Evolutionary conservation across 2,797 vertebrate species (phyloP).

Genomic region (Propithecus perrieri): DNA sequence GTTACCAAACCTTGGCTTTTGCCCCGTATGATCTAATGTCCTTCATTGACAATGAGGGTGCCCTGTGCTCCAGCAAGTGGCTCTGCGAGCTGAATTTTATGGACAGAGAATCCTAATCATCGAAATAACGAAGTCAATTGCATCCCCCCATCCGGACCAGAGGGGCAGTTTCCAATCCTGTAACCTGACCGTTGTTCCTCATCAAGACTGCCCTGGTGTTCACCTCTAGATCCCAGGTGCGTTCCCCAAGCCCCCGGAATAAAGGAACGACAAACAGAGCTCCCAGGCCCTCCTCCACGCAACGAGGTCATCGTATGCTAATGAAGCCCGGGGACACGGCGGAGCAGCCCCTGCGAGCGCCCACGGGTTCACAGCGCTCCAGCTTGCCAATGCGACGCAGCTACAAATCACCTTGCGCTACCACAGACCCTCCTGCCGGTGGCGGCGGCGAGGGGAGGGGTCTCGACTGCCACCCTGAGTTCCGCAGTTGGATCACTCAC

Average conservation of each 20-base stretch:
- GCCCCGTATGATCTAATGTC: background rate
- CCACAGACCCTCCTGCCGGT: background rate
- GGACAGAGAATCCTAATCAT: background rate
- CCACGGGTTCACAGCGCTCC: background rate
- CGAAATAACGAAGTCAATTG: background rate
- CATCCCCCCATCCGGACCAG: background rate
- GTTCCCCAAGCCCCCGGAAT: background rate
- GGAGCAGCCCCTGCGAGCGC: background rate
- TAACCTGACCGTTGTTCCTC: background rate
- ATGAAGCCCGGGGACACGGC: background rate
- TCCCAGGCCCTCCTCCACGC: background rate
- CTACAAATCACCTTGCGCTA: background rate
- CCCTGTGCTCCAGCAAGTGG: constrained; percentile 19
- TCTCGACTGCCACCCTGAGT: background rate
- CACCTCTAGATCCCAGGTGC: background rate
- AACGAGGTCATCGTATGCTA: constrained; percentile 50
- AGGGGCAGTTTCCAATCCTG: background rate
- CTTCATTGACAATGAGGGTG: background rate
- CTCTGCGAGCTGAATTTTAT: background rate
- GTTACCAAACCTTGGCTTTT: background rate
- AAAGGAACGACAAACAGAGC: background rate
- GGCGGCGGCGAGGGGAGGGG: background rate
- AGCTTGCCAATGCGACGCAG: constrained; percentile 42
- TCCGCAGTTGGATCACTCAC: background rate
- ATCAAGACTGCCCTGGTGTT: background rate